These are phyloP conservation scores for Cuniculus paca DNA, from an alignment of 2,797 vertebrate species.

Conservation along the genomic window DNA sequence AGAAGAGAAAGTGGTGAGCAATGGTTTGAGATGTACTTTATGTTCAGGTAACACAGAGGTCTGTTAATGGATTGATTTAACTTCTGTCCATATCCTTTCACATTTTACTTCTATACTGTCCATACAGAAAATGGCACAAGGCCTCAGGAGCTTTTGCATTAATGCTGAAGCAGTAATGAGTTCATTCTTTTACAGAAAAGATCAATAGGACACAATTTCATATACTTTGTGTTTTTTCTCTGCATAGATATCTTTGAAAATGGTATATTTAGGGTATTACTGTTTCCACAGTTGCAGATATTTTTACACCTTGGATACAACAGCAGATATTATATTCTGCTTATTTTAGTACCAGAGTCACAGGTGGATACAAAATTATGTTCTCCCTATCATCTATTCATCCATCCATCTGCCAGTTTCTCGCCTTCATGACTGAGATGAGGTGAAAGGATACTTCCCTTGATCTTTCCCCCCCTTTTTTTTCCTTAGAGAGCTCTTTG, in stretches of 20 bases:
- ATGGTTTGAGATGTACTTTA: neutral
- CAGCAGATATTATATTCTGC: conserved; percentile 64
- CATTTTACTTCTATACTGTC: conserved; percentile 9
- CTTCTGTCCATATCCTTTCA: neutral
- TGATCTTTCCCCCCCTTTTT: conserved; percentile 78
- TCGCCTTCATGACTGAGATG: conserved; percentile 81
- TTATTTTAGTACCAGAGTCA: conserved; percentile 79
- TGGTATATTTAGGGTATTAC: conserved; percentile 66
- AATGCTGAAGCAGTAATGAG: neutral
- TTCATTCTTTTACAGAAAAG: neutral
- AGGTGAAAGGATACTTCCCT: conserved; percentile 81
- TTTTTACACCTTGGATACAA: conserved; percentile 70
- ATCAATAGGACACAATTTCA: neutral
- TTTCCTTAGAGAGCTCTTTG: conserved; percentile 81
- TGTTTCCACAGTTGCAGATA: conserved; percentile 77
- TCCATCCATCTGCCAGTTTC: conserved; percentile 73
- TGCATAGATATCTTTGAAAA: conserved; percentile 56
- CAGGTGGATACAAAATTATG: conserved; percentile 79
- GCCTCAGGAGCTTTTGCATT: neutral
- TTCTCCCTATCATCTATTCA: neutral
- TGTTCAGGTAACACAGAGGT: neutral
- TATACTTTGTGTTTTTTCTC: conserved; percentile 18
- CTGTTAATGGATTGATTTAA: neutral
- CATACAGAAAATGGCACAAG: neutral
- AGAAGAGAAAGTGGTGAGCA: neutral